Percentiles rank a stretch among this genome's conserved stretches.
Conservation (phyloP, 2,797 vertebrate genomes). For the Gorsachius magnificus region DNA sequence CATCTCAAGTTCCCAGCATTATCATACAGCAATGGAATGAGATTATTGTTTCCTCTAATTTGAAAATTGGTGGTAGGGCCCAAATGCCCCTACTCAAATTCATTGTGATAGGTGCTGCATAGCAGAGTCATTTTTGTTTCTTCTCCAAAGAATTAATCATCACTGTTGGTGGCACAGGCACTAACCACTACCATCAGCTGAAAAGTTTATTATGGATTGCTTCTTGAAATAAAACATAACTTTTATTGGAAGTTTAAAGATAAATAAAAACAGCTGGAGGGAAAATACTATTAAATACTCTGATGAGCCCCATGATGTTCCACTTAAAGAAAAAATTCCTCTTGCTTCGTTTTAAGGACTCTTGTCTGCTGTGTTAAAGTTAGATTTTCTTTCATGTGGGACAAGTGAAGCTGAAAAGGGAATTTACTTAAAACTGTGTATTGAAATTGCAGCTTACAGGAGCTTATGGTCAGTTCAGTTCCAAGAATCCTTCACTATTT, state of each 20-base stretch:
- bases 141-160: conserved; percentile 34
- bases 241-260: conserved; percentile 79
- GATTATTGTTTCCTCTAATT: conserved; percentile 64
- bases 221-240: conserved; percentile 82
- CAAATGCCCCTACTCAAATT: neutral
- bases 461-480: conserved; percentile 63
- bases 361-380: conserved; percentile 56
- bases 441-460: conserved; percentile 70
- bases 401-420: conserved; percentile 73
- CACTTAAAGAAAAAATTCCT: conserved; percentile 73
- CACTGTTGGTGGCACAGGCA: conserved; percentile 74
- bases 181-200: conserved; percentile 78
- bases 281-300: conserved; percentile 66
- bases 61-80: conserved; percentile 37
- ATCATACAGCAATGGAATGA: conserved; percentile 50
- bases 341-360: conserved; percentile 68
- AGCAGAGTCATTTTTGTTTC: neutral
- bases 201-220: conserved; percentile 86
- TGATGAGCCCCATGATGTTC: conserved; percentile 67
- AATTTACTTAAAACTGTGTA: conserved; percentile 71
- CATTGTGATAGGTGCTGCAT: conserved; percentile 3
- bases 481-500: conserved; percentile 65
- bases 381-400: conserved; percentile 76
- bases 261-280: conserved; percentile 87
- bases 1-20: conserved; percentile 53